Evolutionary conservation across 2,113 vertebrate genomes (phyloP).

Genomic region (Vireo altiloquus): DNA sequence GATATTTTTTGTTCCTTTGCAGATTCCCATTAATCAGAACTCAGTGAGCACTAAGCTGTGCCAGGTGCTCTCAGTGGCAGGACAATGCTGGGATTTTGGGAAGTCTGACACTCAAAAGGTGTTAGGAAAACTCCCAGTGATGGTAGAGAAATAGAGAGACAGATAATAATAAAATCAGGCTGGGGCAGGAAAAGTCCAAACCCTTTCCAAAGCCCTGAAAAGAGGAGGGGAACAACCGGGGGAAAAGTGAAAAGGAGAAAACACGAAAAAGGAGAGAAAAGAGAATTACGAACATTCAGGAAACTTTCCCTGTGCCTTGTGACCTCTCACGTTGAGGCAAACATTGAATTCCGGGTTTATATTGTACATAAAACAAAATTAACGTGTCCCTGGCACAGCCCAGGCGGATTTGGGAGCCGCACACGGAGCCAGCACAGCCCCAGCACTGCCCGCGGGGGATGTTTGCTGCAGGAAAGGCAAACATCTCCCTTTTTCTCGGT

Average conservation of each 20-base stretch:
- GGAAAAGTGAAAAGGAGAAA: not conserved
- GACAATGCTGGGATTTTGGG: not conserved
- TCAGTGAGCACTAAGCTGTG: not conserved
- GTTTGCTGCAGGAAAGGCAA: not conserved
- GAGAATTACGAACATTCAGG: not conserved
- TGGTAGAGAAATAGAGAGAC: not conserved
- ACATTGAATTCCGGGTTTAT: not conserved
- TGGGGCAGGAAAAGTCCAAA: not conserved
- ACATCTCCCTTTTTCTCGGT: not conserved
- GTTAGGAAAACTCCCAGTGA: not conserved
- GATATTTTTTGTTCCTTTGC: not conserved
- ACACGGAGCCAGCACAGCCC: not conserved
- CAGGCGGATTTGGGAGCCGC: not conserved
- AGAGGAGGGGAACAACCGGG: not conserved
- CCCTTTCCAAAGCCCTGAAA: not conserved
- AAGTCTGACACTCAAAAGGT: not conserved
- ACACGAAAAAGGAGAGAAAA: not conserved
- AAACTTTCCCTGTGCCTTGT: not conserved
- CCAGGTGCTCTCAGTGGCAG: not conserved
- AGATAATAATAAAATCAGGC: not conserved
- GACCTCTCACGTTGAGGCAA: not conserved
- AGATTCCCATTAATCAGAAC: not conserved
- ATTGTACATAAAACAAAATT: rapidly evolving
- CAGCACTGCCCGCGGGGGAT: not conserved
- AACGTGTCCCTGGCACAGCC: not conserved